Evolutionary conservation across 2,797 vertebrate species (phyloP), one percentile per base, ranked within the genome.

Genomic region (Pitangus sulphuratus): DNA sequence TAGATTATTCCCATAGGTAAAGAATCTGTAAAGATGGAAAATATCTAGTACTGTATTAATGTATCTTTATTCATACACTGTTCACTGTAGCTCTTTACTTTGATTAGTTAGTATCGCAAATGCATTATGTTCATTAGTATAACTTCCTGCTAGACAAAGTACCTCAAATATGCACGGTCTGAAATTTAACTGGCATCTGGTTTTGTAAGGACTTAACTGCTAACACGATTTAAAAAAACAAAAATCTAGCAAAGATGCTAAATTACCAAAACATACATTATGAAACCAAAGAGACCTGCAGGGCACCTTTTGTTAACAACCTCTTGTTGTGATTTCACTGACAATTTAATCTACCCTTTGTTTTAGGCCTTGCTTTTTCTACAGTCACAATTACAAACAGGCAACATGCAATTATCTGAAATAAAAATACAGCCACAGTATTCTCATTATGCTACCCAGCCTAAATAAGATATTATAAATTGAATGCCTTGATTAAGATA

Each of bases 391-490:
- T n/a, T 79, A 65, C 84, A 90, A 86, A 66, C 65, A 96, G 84
- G 95, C 51, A 75, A 87, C 74, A 91, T 81, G 77, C 45, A 96
- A 95, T 96, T 97, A 97, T 47, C 84, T 58, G 51, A 94, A 93
- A 85, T 84, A 89, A 93, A 97, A 96, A 77, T 60, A 91, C 8
- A 65, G 39, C 54, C 20, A 92, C 65, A 80, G 83, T 83, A 78
- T 86, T 97, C 69, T 90, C 53, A 84, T 95, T 95, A 94, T 74
- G 82, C 70, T 60, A 79, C 48, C 31, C 65, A 84, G 61, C 30
- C 88, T 80, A 90, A 58, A 80, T 92, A 65, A 53, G 16, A 82
- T 42, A 71, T 71, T 60, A 44, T 6, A n/a, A 93, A 82, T 33
- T 79, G 42, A 71, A 74, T 75, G 72, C 30, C 48, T 96, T 70